Evolutionary conservation across 2,113 vertebrate species (phyloP), one percentile per base, ranked within the genome.

Genomic region (Ammodytes marinus): DNA sequence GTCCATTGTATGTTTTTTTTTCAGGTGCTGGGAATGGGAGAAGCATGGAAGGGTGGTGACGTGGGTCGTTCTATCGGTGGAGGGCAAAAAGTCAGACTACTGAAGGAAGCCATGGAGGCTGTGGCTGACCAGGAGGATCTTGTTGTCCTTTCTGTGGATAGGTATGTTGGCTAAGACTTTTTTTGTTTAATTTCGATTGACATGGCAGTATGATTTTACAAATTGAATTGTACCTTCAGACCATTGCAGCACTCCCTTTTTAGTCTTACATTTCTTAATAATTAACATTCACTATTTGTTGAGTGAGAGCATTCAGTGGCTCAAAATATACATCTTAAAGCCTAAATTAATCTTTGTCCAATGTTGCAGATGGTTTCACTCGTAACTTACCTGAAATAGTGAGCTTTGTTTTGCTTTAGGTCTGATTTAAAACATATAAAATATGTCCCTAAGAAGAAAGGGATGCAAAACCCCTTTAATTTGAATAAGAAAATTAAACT

Each of bases 11-110:
- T 84, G 49, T 84, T 53, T 84, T 6, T 64, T n/a, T 70, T 42
- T 47, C 74, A 99, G 98, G 96, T 99, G 59, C 91, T 99, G 90
- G 98, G 98, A 57, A 96, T 95, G 96, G 97, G 96, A 82, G 95
- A 97, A 58, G 87, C 95, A 3, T 99, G 98, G 98, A 97, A 94
- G 89, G 97, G 98, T 19, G 97, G 98, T 1, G 95, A 97, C 11
- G 94, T 96, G 49, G 92, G 96, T 9, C 96, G 89, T n/a, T 96
- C 96, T 8, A 98, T 99, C 58, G 98, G 98, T 0, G 98, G 98
- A 61, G 98, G 98, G 27, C 98, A 99, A 84, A 99, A 99, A 89
- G 97, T 99, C 74, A 95, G 97, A 67, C 93, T 99, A 80, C 93
- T 99, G 93, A 99, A 98, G 84, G 96, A 97, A 89, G 95, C 92